Evolutionary conservation across 2,888 invertebrate genomes (phyloP), one percentile per base, ranked within the genome.

Genomic region (Philereme vetulata): DNA sequence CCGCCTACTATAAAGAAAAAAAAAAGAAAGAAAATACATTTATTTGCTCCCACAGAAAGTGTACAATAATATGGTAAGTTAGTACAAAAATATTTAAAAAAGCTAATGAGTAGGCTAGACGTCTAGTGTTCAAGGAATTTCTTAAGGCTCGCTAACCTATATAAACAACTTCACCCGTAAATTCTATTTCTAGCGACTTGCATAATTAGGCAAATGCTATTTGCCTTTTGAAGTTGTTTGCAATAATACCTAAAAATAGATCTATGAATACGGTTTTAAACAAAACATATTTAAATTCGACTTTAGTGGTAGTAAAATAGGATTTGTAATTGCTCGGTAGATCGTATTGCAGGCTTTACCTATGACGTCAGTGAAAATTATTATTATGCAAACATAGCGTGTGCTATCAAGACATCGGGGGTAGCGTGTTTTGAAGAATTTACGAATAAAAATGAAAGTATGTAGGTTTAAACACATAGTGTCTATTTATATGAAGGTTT

Each of bases 291-390:
- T 58, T 32, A 59, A 65, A 66, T 59, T 67, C 61, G 51, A 65
- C 64, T 69, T 53, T 65, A 65, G 46, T 47, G 35, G 21, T 53
- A 51, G 65, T 60, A 34, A n/a, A 9, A 60, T 38, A 64, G 48
- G 54, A 32, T 51, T 65, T 64, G 64, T 69, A 66, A 68, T 61
- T 65, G 55, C 50, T 49, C 44, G 66, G 43, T 34, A 52, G 60
- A 54, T 67, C 51, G 51, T 53, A 62, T 52, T 71, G 66, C 65
- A 62, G 64, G 65, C 65, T 62, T 60, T 55, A 48, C 63, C 60
- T 71, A 74, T 87, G 87, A 87, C 86, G 86, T 87, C 86, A 87
- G 82, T 72, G 76, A 74, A 72, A 77, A 73, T 79, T 81, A 76
- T 79, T 81, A 76, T 81, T 78, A 75, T 72, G 71, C 75, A 64